Evolutionary conservation across 2,797 vertebrate genomes (phyloP), one percentile per base, ranked within the genome.

Genomic region (Meriones psammophilus): DNA sequence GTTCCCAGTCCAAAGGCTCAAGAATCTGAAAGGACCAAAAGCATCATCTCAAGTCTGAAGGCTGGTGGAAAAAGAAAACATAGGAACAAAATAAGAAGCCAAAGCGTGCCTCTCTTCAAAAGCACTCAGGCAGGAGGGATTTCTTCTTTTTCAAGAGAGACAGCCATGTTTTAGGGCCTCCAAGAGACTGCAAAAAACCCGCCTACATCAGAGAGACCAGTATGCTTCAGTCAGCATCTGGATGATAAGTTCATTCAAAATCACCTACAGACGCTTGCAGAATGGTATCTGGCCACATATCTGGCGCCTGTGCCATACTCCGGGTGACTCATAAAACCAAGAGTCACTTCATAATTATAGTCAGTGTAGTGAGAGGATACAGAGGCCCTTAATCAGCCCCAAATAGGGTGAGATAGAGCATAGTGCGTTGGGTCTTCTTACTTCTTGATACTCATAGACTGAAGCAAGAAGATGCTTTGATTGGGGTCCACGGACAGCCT

Each of bases 221-320:
- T 76, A 20, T 15, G 28, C 10, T 89, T 92, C 62, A 46, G 24
- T 86, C 39, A 28, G 79, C 60, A 24, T 74, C 22, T 46, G 56
- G 94, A 89, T 33, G 79, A 17, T 46, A 80, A 60, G n/a, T 22
- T 86, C 60, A 89, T 46, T 74, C 42, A 8, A 88, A 91, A 96
- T 64, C 74, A 89, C 30, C 30, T 10, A 69, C 39, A 71, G 60
- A 71, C 15, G 68, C 14, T 46, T 5, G 13, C 60, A 62, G 64
- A 77, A 69, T 15, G 39, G 73, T 69, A 28, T 56, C 92, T 39
- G 18, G 86, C 60, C 42, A 77, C 91, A 54, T 62, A 90, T 64
- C 42, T 90, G 76, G 15, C 46, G 71, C 26, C n/a, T 56, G n/a
- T 56, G 26, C 17, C 20, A 50, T 13, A 50, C 42, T 92, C 73